These are phyloP conservation scores for Hestina assimilis DNA, from an alignment of 1,140 invertebrate species.

Conservation along the genomic window DNA sequence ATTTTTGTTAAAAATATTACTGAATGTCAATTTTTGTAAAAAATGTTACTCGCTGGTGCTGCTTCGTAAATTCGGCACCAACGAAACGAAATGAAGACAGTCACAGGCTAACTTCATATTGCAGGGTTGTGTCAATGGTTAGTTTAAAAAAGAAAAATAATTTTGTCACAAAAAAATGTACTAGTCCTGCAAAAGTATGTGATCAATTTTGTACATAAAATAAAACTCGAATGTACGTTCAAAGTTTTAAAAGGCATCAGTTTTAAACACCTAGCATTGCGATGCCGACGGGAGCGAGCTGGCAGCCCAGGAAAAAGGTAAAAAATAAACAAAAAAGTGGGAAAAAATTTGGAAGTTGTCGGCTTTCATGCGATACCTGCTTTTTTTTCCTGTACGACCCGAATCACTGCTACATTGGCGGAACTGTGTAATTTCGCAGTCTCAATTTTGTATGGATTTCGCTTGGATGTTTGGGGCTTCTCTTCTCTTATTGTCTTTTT, in stretches of 20 bases:
- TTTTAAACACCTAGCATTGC: conserved; percentile 35
- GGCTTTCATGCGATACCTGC: conserved; percentile 40
- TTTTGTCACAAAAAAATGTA: too few relatives aligned
- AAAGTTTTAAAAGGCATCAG: conserved; percentile 16
- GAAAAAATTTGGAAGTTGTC: conserved; percentile 44
- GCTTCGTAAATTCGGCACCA: too few relatives aligned
- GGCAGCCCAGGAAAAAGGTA: conserved; percentile 30
- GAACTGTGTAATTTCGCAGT: conserved; percentile 33
- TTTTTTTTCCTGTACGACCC: conserved; percentile 39
- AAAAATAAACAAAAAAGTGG: conserved; percentile 25
- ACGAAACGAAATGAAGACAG: too few relatives aligned
- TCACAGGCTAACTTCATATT: too few relatives aligned
- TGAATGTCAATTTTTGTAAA: too few relatives aligned
- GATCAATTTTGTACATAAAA: too few relatives aligned
- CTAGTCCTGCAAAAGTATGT: too few relatives aligned
- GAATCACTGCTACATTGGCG: conserved; percentile 37
- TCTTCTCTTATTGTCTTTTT: background rate
- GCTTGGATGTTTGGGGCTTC: background rate
- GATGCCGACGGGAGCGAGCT: conserved; percentile 19
- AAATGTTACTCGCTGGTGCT: too few relatives aligned
- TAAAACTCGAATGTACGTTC: background rate
- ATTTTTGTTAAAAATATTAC: too few relatives aligned
- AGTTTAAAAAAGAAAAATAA: too few relatives aligned
- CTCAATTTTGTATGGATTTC: conserved; percentile 22
- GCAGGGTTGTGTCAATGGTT: too few relatives aligned